phyloP scores from a whole-genome alignment of 1,140 invertebrate species.

The Apis mellifera region DNA sequence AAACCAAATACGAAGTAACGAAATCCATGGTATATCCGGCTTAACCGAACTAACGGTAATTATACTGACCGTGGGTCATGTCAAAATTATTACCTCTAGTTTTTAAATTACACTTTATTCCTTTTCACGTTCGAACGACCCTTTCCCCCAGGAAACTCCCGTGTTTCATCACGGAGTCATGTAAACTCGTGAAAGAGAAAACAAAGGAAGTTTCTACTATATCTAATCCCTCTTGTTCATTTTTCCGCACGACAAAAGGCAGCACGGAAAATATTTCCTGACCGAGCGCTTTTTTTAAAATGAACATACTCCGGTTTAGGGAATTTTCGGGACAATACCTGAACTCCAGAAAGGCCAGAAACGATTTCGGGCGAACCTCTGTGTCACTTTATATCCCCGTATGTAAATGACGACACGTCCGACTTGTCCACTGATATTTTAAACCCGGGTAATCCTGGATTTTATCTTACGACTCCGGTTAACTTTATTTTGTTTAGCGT shows the following conservation, averaged over 20 bases:
- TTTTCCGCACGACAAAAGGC: slow-evolving; percentile 4
- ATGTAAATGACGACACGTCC: slow-evolving; percentile 24
- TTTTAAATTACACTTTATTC: slow-evolving; percentile 4
- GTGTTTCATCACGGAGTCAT: neutral
- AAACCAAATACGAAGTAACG: neutral
- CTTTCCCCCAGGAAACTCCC: neutral
- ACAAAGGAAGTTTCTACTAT: neutral
- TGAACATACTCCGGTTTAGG: neutral
- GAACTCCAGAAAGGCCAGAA: neutral
- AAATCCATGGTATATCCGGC: neutral
- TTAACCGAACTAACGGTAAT: slow-evolving; percentile 18
- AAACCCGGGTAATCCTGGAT: neutral
- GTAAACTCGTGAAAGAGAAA: neutral
- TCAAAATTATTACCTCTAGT: neutral
- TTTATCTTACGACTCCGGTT: slow-evolving; percentile 22
- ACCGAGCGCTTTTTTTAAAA: neutral
- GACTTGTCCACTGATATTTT: neutral
- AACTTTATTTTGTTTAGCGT: slow-evolving; percentile 32
- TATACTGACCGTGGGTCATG: neutral
- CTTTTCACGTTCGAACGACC: neutral
- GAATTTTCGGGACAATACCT: neutral
- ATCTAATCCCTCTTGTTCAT: neutral
- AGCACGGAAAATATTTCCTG: neutral
- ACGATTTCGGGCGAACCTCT: neutral
- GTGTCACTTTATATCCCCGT: slow-evolving; percentile 13